Base-by-base conservation (phyloP, 1,140 invertebrate species). In the Rhynchophorus ferrugineus region DNA sequence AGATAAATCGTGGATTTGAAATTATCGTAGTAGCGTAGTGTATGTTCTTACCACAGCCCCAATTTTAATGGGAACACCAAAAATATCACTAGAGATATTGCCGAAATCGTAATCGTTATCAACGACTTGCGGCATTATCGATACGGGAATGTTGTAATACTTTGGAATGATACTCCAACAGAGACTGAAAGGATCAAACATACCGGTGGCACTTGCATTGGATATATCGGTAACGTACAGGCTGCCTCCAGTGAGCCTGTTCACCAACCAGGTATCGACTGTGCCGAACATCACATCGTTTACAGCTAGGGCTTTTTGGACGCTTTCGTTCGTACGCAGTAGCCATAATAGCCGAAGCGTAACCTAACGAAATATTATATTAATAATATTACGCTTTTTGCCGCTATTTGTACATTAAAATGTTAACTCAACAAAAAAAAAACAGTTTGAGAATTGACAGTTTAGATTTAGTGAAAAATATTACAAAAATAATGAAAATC, bases 141-240 rank as follows among this genome's bases (percentile, higher is more conserved):
- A 68, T 29, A 66, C 56, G 7, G 91, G 85, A 62, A 93, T 80
- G 37, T 75, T 75, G 41, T 95, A 80, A 35, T 88, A 68, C 54
- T 73, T 76, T 57, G 81, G 78, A 3, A 82, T 78, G 77, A 83
- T 83, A 18, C 84, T 84, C 91, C 92, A 92, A 49, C 80, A 63
- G 76, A 89, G 75, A 29, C 83, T 82, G 65, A 93, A 98, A 0
- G 93, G 93, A 72, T 98, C 94, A 69, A 82, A 98, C 34, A 98
- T 75, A 3, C 91, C 95, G 0, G 94, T 95, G 0, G 89, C 84
- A 38, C 89, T 89, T 1, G 91, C 91, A 64, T 82, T 89, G 0
- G 90, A 91, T 8, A 85, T 81, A 69, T 98, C 95, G 2, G 86
- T 90, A 22, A 90, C 80, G 68, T 92, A 87, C 14, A 79, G 61